Evolutionary conservation across 2,888 invertebrate species (phyloP).

Genomic region (Eucriotettix oculatus): DNA sequence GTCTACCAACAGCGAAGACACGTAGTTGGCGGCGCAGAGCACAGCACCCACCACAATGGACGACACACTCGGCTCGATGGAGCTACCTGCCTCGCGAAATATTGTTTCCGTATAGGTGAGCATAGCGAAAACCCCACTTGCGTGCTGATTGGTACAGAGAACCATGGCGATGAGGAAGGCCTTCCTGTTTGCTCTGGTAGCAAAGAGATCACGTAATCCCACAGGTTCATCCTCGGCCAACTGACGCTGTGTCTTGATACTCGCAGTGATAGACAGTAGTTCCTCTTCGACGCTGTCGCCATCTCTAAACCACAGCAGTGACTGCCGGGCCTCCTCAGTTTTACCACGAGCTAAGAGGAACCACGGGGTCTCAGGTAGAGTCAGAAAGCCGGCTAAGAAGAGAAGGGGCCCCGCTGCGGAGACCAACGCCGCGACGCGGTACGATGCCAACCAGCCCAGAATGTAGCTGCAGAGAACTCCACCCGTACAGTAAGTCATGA

Average conservation of each 20-base stretch:
- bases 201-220: neutral
- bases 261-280: neutral
- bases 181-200: neutral
- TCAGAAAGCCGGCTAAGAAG: slow-evolving; percentile 29
- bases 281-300: neutral
- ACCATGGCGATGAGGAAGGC: neutral
- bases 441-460: neutral
- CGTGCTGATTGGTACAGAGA: neutral
- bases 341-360: slow-evolving; percentile 28
- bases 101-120: neutral
- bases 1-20: neutral
- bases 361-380: slow-evolving; percentile 43
- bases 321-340: slow-evolving; percentile 26
- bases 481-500: neutral
- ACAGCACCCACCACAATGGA: neutral
- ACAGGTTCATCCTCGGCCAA: neutral
- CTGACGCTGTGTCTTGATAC: neutral
- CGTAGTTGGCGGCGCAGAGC: neutral
- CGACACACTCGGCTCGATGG: neutral
- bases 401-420: slow-evolving; percentile 31
- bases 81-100: neutral
- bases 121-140: neutral
- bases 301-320: slow-evolving; percentile 19
- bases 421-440: slow-evolving; percentile 29
- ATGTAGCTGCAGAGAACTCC: neutral